These are phyloP conservation scores for Neolamprologus variostigma DNA, from an alignment of 2,113 vertebrate genomes.

Conservation along the genomic window DNA sequence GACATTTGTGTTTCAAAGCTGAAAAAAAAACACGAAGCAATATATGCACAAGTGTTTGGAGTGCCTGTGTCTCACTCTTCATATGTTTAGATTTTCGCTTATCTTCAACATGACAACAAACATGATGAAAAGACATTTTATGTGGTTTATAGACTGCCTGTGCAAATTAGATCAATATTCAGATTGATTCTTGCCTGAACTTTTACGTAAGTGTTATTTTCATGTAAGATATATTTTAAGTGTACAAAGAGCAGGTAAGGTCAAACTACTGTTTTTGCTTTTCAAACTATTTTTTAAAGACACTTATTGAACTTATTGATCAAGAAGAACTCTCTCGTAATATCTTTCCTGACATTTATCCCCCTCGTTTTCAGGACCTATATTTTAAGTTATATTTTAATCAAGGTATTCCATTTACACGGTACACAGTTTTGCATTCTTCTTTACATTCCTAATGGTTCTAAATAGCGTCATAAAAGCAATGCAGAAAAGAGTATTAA, in stretches of 20 bases:
- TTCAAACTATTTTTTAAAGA: neutral
- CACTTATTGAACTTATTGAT: neutral
- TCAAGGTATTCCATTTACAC: accelerated
- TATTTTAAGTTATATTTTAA: neutral
- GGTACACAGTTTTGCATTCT: neutral
- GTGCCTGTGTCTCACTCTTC: neutral
- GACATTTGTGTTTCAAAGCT: neutral
- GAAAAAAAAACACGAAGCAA: neutral
- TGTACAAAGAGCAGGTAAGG: neutral
- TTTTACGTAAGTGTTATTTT: neutral
- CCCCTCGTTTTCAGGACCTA: neutral
- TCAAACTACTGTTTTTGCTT: neutral
- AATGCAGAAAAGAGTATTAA: neutral
- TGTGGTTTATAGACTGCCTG: neutral
- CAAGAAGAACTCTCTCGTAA: neutral
- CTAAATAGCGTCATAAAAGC: neutral
- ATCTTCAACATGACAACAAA: neutral
- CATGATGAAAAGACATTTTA: neutral
- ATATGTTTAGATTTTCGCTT: accelerated
- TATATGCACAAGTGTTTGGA: neutral
- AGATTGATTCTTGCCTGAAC: neutral
- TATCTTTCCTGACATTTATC: neutral
- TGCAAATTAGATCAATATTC: neutral
- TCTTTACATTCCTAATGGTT: neutral
- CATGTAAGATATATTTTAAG: neutral